phyloP scores from a whole-genome alignment of 2,888 invertebrate genomes.

The Coleophora deauratella region DNA sequence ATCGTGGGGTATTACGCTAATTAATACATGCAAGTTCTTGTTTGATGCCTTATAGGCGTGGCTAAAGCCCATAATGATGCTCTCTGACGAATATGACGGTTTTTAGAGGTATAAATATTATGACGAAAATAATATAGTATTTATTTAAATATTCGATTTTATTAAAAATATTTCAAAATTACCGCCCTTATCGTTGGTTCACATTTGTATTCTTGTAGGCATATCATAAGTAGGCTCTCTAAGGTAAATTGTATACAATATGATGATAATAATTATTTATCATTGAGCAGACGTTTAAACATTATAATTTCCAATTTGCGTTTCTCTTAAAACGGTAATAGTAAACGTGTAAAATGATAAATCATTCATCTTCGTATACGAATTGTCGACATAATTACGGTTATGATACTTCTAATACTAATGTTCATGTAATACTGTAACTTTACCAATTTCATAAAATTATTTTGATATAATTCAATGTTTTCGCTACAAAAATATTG shows the following conservation, averaged over 20 bases:
- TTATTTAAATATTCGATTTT: conserved; percentile 58
- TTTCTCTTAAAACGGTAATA: conserved; percentile 56
- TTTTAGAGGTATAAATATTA: no score
- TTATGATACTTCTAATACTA: conserved; percentile 41
- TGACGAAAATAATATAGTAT: not conserved
- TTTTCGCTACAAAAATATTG: conserved; percentile 65
- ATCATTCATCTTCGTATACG: conserved; percentile 33
- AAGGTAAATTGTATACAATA: conserved; percentile 19
- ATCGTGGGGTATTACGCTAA: conserved; percentile 29
- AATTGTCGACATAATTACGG: conserved; percentile 40
- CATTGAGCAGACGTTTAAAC: conserved; percentile 36
- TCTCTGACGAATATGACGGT: not conserved
- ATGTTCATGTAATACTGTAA: conserved; percentile 60
- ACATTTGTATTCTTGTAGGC: conserved; percentile 7
- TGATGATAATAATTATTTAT: no score
- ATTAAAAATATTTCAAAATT: conserved; percentile 65
- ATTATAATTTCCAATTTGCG: no score
- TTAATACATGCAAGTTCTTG: conserved; percentile 7
- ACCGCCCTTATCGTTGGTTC: conserved; percentile 27
- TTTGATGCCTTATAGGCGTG: not conserved
- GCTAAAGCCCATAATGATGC: conserved; percentile 3
- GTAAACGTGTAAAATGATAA: conserved; percentile 38
- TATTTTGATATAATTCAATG: conserved; percentile 42
- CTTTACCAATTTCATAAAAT: conserved; percentile 54
- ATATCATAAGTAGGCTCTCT: conserved; percentile 23